These are phyloP conservation scores for Poliocrania exsul DNA, from an alignment of 2,797 vertebrate species.

Conservation along the genomic window DNA sequence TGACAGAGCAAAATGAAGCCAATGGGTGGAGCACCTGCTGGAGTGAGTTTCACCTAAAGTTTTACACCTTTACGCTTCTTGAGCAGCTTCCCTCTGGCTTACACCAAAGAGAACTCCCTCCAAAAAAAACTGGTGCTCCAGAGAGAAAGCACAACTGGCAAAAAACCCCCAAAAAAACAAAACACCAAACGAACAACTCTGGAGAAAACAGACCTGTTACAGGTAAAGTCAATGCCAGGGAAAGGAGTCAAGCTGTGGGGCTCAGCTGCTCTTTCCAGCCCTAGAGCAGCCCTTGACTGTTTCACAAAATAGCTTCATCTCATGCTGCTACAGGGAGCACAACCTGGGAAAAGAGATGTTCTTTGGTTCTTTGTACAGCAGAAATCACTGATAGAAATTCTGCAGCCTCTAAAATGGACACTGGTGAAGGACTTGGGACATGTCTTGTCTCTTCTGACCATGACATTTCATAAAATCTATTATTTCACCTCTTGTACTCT, in stretches of 20 bases:
- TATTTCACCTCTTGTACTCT: neutral
- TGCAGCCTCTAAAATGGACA: neutral
- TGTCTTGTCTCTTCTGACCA: neutral
- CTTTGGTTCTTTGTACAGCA: neutral
- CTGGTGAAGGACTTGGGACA: rapidly evolving
- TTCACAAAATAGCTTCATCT: neutral
- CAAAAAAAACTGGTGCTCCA: neutral
- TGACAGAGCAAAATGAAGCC: neutral
- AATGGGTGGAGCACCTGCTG: neutral
- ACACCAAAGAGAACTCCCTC: neutral
- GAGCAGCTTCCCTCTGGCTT: neutral
- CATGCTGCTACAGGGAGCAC: neutral
- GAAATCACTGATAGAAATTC: neutral
- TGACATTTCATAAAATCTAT: neutral
- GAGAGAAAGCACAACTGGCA: neutral
- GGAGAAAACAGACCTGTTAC: neutral
- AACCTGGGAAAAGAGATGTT: neutral
- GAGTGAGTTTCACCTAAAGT: neutral
- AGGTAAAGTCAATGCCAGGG: neutral
- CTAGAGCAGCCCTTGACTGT: neutral
- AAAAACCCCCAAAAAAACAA: neutral
- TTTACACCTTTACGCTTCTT: neutral
- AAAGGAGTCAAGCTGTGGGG: neutral
- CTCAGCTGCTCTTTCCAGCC: neutral
- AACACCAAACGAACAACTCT: no score